phyloP scores from a whole-genome alignment of 2,797 vertebrate species.

The Parauchenoglanis punctatus region DNA sequence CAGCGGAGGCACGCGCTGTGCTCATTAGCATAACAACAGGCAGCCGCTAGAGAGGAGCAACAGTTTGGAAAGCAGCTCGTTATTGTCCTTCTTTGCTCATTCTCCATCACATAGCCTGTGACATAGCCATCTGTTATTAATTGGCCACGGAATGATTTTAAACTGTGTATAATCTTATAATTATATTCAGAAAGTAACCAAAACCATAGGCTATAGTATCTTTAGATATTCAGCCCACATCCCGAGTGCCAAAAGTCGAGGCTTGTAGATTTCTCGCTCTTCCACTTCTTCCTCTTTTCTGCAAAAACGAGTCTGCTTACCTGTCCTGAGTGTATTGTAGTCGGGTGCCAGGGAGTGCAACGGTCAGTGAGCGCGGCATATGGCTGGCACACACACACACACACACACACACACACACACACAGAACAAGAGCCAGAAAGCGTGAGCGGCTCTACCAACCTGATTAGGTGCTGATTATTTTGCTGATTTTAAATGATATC shows the following conservation, averaged over 20 bases:
- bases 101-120: constrained; percentile 22
- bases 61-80: constrained; percentile 65
- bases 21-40: constrained; percentile 72
- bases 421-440: background rate
- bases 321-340: background rate
- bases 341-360: background rate
- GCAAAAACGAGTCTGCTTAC: background rate
- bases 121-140: too few species aligned
- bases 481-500: background rate
- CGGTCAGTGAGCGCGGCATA: background rate
- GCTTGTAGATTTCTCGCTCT: background rate
- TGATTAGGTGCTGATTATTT: background rate
- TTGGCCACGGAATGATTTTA: background rate
- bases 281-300: background rate
- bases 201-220: background rate
- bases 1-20: constrained; percentile 73
- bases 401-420: background rate
- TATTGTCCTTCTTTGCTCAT: constrained; percentile 34
- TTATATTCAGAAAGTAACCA: background rate
- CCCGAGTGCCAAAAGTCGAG: background rate
- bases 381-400: background rate
- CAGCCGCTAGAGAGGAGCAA: constrained; percentile 61
- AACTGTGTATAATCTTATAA: background rate
- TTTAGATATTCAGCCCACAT: background rate
- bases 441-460: background rate